Percentiles rank a stretch among this genome's conserved stretches.
These are phyloP conservation scores for Drosophila orena DNA, from an alignment of 1,140 invertebrate species.

Conservation along the genomic window DNA sequence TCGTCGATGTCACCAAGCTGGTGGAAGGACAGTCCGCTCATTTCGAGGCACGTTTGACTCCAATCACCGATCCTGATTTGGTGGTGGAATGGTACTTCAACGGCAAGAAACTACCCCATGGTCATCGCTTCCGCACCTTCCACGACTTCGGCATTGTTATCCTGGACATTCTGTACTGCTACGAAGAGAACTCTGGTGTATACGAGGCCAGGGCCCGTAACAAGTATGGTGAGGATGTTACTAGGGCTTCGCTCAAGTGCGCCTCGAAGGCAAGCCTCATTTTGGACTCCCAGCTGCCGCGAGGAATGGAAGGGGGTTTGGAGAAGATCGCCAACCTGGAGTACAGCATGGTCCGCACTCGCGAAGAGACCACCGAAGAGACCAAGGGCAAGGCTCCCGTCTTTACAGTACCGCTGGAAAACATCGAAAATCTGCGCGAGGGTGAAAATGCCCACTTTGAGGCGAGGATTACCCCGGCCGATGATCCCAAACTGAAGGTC, in stretches of 20 bases:
- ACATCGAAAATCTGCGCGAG: conserved; percentile 93
- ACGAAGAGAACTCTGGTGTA: conserved; percentile 97
- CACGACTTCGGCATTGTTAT: conserved; percentile 99
- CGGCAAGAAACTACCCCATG: conserved; percentile 95
- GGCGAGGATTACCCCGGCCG: conserved; percentile 95
- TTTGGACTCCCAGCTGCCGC: conserved; percentile 96
- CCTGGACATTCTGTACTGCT: conserved; percentile 97
- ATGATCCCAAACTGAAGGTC: conserved; percentile 97
- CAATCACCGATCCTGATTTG: conserved; percentile 96
- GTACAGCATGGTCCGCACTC: conserved; percentile 91
- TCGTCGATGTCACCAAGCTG: conserved; percentile 91
- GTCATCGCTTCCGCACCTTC: conserved; percentile 97
- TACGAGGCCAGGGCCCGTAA: conserved; percentile 97
- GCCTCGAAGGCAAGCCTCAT: conserved; percentile 96
- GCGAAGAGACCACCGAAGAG: conserved; percentile 89
- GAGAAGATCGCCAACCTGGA: conserved; percentile 97
- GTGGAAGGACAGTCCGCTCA: conserved; percentile 97
- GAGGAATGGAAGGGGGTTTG: conserved; percentile 96
- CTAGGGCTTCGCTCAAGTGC: conserved; percentile 94
- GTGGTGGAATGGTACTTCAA: conserved; percentile 98
- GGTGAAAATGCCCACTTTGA: conserved; percentile 98
- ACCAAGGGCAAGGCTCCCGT: conserved; percentile 93
- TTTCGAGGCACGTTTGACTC: conserved; percentile 95
- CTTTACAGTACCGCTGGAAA: conserved; percentile 95
- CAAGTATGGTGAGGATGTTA: conserved; percentile 95